Conservation (phyloP, 1,140 invertebrate species). For the Euglossa dilemma region DNA sequence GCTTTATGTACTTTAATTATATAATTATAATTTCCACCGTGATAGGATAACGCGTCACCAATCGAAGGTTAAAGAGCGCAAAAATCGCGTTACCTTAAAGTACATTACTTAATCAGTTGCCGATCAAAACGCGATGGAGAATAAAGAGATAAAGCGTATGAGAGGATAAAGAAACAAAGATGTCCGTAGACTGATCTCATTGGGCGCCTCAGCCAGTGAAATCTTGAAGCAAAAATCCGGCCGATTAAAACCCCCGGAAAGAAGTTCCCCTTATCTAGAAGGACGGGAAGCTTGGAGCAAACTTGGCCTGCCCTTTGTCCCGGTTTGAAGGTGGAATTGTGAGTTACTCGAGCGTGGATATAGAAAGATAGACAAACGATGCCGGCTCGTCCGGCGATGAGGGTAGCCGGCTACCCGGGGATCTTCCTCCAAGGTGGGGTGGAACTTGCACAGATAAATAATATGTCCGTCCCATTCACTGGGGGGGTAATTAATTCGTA, state of each 20-base stretch:
- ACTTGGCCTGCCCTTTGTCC: conserved; percentile 50
- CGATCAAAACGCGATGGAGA: neutral
- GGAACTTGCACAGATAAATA: conserved; percentile 75
- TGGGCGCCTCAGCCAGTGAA: neutral
- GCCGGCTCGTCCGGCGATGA: conserved; percentile 68
- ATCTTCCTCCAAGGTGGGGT: conserved; percentile 54
- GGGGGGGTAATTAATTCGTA: conserved; percentile 81
- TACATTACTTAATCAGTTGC: no score
- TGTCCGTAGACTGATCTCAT: neutral
- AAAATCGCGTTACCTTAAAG: no score
- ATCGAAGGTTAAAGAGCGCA: no score
- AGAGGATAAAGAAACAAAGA: neutral
- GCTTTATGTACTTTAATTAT: no score
- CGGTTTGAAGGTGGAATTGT: conserved; percentile 57
- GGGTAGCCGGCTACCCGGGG: conserved; percentile 63
- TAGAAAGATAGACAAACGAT: conserved; percentile 77
- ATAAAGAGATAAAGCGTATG: neutral
- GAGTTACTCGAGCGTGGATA: conserved; percentile 70
- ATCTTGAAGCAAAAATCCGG: conserved; percentile 33
- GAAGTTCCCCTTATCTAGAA: conserved; percentile 45
- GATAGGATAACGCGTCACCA: no score
- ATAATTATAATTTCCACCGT: no score
- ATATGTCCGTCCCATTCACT: conserved; percentile 78
- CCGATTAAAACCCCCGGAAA: conserved; percentile 48
- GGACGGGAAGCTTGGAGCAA: conserved; percentile 30